Percentiles rank a stretch among this genome's conserved stretches.
Evolutionary conservation across 2,888 invertebrate genomes (phyloP).

Genomic region (Parapristionchus giblindavisi): DNA sequence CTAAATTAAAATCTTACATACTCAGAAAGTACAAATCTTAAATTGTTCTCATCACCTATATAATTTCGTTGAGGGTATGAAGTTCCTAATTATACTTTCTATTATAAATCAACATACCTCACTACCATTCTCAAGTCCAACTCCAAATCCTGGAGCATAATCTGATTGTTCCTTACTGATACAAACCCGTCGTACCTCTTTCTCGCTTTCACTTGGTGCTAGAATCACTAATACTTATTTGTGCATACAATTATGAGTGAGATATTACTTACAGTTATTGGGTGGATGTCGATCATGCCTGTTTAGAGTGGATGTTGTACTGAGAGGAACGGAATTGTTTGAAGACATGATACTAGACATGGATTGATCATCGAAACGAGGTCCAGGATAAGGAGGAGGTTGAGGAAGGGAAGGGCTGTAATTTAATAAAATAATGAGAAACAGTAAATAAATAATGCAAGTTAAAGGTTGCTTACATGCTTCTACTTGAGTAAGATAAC

Average conservation of each 20-base stretch:
- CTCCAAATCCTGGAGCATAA: constrained; percentile 38
- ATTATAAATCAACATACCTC: neutral
- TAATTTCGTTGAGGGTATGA: no score
- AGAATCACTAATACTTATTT: neutral
- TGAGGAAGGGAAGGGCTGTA: constrained; percentile 41
- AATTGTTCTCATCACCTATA: no score
- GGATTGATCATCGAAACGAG: constrained; percentile 42
- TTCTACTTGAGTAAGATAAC: neutral
- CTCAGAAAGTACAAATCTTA: no score
- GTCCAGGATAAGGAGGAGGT: constrained; percentile 52
- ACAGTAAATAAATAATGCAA: neutral
- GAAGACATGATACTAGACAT: constrained; percentile 54
- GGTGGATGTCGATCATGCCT: constrained; percentile 22
- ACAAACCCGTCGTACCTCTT: constrained; percentile 40
- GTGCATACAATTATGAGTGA: neutral
- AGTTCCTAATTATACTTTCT: no score
- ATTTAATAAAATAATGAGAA: neutral
- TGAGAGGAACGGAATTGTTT: constrained; percentile 46
- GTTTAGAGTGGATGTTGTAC: constrained; percentile 17
- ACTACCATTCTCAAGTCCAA: constrained; percentile 39
- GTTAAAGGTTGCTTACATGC: neutral
- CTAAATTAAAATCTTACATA: no score
- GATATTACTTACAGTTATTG: constrained; percentile 48
- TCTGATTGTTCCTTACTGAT: constrained; percentile 45
- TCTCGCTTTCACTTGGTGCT: constrained; percentile 34